Evolutionary conservation across 2,797 vertebrate genomes (phyloP).

Genomic region (Chromis chromis): DNA sequence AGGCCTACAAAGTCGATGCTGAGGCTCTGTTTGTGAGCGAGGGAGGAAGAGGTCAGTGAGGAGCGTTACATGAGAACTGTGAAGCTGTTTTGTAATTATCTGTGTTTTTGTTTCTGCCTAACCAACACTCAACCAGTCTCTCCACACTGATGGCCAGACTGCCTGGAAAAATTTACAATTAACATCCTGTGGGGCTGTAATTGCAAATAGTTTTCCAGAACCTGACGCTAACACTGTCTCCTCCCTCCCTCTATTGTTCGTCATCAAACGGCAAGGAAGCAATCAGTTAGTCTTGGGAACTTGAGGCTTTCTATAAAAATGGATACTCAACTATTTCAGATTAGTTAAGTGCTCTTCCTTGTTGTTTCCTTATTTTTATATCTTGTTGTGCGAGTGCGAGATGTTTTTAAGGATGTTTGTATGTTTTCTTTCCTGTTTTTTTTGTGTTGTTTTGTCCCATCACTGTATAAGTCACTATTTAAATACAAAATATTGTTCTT

Average conservation of each 20-base stretch:
- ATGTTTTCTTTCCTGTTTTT: constrained; percentile 82
- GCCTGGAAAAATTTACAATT: constrained; percentile 73
- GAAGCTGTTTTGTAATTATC: constrained; percentile 62
- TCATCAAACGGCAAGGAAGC: constrained; percentile 62
- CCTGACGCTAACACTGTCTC: constrained; percentile 55
- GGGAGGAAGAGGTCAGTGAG: constrained; percentile 26
- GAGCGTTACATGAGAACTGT: constrained; percentile 67
- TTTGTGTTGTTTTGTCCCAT: constrained; percentile 70
- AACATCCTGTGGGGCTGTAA: constrained; percentile 80
- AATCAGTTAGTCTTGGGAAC: constrained; percentile 73
- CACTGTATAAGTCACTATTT: constrained; percentile 79
- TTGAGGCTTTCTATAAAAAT: constrained; percentile 34
- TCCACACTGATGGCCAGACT: constrained; percentile 63
- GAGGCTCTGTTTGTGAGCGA: constrained; percentile 28
- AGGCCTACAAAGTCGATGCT: constrained; percentile 11
- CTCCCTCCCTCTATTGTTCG: constrained; percentile 38
- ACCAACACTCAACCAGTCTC: constrained; percentile 54
- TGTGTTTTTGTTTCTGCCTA: constrained; percentile 57
- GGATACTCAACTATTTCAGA: constrained; percentile 40
- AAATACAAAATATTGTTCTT: constrained; percentile 84
- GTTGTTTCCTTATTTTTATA: constrained; percentile 72
- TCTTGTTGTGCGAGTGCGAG: constrained; percentile 67
- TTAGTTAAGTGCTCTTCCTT: constrained; percentile 66
- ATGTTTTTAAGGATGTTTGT: constrained; percentile 84
- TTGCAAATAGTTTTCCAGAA: constrained; percentile 63